Percentiles rank a stretch among this genome's conserved stretches.
These are phyloP conservation scores for Perdita meconis DNA, from an alignment of 2,888 invertebrate genomes.

Conservation along the genomic window DNA sequence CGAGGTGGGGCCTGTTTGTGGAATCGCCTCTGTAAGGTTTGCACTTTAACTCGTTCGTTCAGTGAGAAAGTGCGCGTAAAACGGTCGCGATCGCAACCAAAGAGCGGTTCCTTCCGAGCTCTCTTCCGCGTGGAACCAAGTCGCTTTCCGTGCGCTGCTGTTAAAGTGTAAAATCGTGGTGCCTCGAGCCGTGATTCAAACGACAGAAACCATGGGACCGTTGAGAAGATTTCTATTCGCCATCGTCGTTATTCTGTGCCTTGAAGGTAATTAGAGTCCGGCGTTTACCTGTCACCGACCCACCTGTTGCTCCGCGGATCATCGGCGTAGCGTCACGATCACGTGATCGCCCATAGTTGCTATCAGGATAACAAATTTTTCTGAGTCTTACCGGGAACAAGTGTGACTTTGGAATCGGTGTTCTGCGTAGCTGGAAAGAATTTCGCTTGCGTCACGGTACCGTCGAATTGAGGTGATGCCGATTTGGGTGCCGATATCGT, in stretches of 20 bases:
- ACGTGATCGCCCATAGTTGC: slow-evolving; percentile 64
- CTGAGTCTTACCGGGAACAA: neutral
- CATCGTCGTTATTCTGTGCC: slow-evolving; percentile 33
- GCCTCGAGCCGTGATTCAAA: neutral
- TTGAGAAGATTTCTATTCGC: neutral
- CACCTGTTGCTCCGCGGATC: slow-evolving; percentile 22
- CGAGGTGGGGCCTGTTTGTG: slow-evolving; percentile 60
- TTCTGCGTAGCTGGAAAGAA: neutral
- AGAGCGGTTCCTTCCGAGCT: neutral
- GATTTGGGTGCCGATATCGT: too few relatives aligned
- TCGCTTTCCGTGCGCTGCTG: neutral
- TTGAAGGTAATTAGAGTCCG: slow-evolving; percentile 52
- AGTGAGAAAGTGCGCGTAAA: slow-evolving; percentile 57
- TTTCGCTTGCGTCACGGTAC: neutral
- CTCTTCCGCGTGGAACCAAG: slow-evolving; percentile 1
- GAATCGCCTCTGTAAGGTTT: slow-evolving; percentile 35
- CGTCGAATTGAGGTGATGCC: too few relatives aligned
- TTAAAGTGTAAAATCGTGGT: slow-evolving; percentile 34
- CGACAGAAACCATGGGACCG: slow-evolving; percentile 36
- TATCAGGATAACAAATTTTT: slow-evolving; percentile 49
- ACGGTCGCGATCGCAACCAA: slow-evolving; percentile 14
- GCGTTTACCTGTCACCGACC: slow-evolving; percentile 17
- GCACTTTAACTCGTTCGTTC: slow-evolving; percentile 46
- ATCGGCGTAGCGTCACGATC: slow-evolving; percentile 53
- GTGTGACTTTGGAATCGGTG: neutral